These are phyloP conservation scores for Strix uralensis DNA, from an alignment of 2,113 vertebrate genomes.

Conservation along the genomic window DNA sequence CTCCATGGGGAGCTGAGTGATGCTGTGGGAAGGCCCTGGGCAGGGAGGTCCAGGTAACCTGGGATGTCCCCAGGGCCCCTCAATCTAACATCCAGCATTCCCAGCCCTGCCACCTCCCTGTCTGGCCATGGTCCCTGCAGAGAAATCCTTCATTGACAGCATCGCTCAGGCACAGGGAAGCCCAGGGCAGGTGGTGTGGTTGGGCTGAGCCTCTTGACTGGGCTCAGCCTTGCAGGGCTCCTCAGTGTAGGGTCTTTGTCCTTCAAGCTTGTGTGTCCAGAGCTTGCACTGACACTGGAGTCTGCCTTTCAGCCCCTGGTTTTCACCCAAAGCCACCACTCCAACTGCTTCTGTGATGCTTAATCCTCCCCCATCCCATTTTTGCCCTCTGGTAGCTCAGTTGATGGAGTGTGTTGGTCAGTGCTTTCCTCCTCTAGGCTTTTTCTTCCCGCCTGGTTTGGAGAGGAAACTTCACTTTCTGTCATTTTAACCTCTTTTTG, in stretches of 20 bases:
- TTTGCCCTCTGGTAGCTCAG: background rate
- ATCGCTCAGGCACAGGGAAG: background rate
- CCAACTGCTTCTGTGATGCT: background rate
- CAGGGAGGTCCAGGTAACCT: background rate
- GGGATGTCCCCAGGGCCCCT: background rate
- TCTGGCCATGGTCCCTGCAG: background rate
- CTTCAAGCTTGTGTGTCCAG: background rate
- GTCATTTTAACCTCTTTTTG: background rate
- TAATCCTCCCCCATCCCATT: background rate
- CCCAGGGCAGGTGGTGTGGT: accelerated
- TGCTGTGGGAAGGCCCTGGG: background rate
- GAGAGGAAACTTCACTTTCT: background rate
- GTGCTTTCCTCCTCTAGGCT: background rate
- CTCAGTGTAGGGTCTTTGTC: background rate
- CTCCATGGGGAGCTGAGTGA: background rate
- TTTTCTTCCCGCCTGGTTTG: background rate
- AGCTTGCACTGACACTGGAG: background rate
- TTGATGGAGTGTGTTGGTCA: background rate
- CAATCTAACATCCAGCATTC: background rate
- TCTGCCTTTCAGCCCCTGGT: background rate
- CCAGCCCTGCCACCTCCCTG: background rate
- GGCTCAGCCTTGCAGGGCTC: background rate
- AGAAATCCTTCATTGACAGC: background rate
- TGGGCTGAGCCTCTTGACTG: background rate
- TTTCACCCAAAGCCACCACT: background rate